Evolutionary conservation across 2,888 invertebrate species (phyloP), one percentile per base, ranked within the genome.

Genomic region (Theretra japonica): DNA sequence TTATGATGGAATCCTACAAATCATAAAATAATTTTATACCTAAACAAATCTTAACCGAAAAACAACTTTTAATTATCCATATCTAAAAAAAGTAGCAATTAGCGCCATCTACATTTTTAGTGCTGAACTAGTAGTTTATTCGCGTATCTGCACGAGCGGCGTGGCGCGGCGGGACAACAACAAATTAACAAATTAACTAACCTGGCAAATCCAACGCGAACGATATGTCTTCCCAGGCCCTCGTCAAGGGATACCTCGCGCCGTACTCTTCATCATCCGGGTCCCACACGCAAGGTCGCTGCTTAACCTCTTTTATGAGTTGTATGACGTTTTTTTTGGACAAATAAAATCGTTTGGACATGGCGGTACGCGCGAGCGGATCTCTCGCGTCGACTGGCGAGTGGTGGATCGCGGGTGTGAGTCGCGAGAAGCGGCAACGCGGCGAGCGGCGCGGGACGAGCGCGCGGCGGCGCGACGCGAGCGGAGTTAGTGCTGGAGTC

Each of bases 151-250:
- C 21, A 48, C 48, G 53, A 53, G 23, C 62, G 30, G 30, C 21
- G 65, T 21, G 23, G 23, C 65, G 65, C n/a, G 62, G 33, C 57
- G 15, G 25, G 25, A 17, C 11, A 17, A 65, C 23, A 48, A 23
- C 11, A 23, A 48, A 11, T 23, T n/a, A n/a, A n/a, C n/a, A n/a
- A 58, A 65, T 41, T 4, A 65, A 62, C 41, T 41, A 19, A 62
- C 62, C 62, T 62, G 62, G 21, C n/a, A 62, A 30, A 62, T 62
- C 33, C 62, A 62, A 21, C 8, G 4, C 4, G 8, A n/a, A 21
- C 4, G 62, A 62, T 62, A 62, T 41, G 4, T 62, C 62, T 11
- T 21, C 62, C 62, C 62, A 62, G 15, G 65, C 65, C 23, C n/a
- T 48, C n/a, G 62, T 41, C 17, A 65, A 17, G 1, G 48, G 17